Evolutionary conservation across 1,140 invertebrate genomes (phyloP).

Genomic region (Drosophila repletoides): DNA sequence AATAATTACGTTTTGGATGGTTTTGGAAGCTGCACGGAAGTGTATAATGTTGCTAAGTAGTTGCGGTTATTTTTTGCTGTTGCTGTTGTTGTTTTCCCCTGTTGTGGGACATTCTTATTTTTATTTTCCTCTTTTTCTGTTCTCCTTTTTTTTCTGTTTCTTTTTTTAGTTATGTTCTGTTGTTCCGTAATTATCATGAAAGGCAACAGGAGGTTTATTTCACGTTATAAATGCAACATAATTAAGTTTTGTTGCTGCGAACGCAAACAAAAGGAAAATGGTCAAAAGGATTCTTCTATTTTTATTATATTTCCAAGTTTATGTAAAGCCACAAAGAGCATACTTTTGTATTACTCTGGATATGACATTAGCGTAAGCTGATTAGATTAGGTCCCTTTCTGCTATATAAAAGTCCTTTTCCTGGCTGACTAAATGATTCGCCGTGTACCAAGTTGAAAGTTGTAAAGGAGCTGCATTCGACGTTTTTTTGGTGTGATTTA

Average conservation of each 20-base stretch:
- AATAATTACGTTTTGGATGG: constrained; percentile 75
- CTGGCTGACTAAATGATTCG: too few relatives aligned
- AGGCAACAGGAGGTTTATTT: constrained; percentile 79
- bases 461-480: too few relatives aligned
- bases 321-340: constrained; percentile 7
- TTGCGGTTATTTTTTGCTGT: constrained; percentile 62
- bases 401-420: too few relatives aligned
- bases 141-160: not conserved
- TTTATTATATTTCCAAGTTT: constrained; percentile 5
- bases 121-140: constrained; percentile 1
- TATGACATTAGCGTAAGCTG: not conserved
- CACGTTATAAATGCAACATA: constrained; percentile 65
- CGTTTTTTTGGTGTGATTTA: too few relatives aligned
- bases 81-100: constrained; percentile 14
- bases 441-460: too few relatives aligned
- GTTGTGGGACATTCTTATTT: constrained; percentile 19
- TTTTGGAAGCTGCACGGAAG: constrained; percentile 69
- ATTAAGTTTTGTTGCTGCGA: constrained; percentile 59
- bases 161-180: constrained; percentile 34
- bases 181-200: constrained; percentile 68
- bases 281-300: constrained; percentile 7
- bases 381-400: too few relatives aligned
- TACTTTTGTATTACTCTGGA: constrained; percentile 3
- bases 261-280: constrained; percentile 27
- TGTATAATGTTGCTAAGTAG: constrained; percentile 80